Percentiles rank a stretch among this genome's conserved stretches.
Conservation (phyloP, 2,888 invertebrate species). For the Daptonema setosum region DNA sequence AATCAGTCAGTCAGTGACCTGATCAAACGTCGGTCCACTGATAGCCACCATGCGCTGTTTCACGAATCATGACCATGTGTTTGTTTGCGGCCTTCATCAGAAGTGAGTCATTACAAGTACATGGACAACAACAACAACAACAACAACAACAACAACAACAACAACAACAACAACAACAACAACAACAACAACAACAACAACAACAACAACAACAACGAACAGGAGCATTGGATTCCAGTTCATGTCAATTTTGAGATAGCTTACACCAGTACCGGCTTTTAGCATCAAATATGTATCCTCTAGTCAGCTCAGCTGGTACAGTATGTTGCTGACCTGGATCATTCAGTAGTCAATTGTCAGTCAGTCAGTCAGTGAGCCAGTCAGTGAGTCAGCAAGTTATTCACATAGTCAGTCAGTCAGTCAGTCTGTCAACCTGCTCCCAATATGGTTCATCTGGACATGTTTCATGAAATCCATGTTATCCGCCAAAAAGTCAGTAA, state of each 20-base stretch:
- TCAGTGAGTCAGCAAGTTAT: too few species aligned
- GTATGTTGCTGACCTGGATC: too few species aligned
- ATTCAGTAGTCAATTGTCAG: too few species aligned
- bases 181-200: too few species aligned
- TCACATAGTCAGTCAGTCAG: too few species aligned
- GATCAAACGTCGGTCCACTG: constrained; percentile 39
- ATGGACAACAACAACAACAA: neutral
- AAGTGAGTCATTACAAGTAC: neutral
- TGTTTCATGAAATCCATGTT: neutral
- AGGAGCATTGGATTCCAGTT: neutral
- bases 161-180: neutral
- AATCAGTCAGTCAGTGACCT: too few species aligned
- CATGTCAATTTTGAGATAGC: neutral
- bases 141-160: neutral
- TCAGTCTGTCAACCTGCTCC: neutral
- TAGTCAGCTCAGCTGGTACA: constrained; percentile 54
- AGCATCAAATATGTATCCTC: constrained; percentile 51
- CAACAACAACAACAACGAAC: too few species aligned
- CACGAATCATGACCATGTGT: constrained; percentile 20
- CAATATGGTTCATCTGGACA: neutral
- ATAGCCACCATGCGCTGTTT: constrained; percentile 39
- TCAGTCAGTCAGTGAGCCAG: too few species aligned
- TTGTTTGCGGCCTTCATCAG: constrained; percentile 18
- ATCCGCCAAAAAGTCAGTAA: neutral
- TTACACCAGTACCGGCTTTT: constrained; percentile 33